Conservation (phyloP, 2,113 vertebrate species). For the Xyrauchen texanus region DNA sequence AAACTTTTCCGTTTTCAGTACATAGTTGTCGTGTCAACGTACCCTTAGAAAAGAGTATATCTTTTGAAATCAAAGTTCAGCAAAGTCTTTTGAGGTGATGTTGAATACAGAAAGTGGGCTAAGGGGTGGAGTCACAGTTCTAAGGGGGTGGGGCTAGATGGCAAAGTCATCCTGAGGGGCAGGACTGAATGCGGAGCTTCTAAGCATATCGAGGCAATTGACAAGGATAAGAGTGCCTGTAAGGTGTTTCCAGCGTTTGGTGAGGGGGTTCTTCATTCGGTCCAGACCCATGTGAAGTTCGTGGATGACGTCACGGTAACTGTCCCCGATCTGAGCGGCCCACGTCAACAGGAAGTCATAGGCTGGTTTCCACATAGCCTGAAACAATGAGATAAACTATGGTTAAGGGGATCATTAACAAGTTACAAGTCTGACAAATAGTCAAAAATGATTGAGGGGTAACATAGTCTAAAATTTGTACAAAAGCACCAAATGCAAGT, state of each 20-base stretch:
- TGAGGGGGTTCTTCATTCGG: constrained; percentile 96
- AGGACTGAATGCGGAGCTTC: constrained; percentile 89
- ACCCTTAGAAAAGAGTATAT: constrained; percentile 12
- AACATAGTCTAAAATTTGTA: too few species aligned
- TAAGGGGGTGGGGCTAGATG: constrained; percentile 72
- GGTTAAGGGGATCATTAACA: too few species aligned
- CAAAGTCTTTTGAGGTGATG: not conserved
- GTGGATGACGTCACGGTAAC: constrained; percentile 95
- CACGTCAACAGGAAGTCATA: constrained; percentile 95
- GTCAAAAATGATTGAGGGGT: too few species aligned
- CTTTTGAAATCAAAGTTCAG: not conserved
- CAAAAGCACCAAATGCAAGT: too few species aligned
- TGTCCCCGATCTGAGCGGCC: constrained; percentile 95
- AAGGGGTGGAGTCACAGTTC: not conserved
- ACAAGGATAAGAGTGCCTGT: constrained; percentile 93
- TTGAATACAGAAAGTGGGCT: not conserved
- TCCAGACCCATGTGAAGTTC: constrained; percentile 93
- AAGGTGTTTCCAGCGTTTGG: constrained; percentile 96
- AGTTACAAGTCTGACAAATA: too few species aligned
- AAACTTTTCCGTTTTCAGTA: too few species aligned
- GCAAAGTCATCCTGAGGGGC: constrained; percentile 84
- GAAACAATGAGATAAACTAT: not conserved
- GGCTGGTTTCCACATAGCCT: constrained; percentile 99
- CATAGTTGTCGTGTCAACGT: too few species aligned
- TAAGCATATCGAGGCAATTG: constrained; percentile 87